These are phyloP conservation scores for Tachysurus fulvidraco DNA, from an alignment of 2,113 vertebrate genomes.

Conservation along the genomic window DNA sequence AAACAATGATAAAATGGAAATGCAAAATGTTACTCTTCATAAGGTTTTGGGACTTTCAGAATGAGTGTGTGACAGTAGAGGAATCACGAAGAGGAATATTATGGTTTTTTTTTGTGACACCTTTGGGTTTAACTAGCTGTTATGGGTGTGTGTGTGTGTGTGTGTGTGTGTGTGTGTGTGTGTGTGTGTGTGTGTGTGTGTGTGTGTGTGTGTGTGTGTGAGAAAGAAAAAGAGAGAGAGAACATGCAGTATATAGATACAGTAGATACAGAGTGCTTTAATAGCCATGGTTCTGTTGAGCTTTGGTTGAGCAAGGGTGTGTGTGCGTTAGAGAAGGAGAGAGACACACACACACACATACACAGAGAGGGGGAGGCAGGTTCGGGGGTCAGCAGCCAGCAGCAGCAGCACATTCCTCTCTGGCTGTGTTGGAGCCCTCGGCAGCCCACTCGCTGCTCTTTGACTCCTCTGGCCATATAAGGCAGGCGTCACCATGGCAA, in stretches of 20 bases:
- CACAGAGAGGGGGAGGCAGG: conserved; percentile 51
- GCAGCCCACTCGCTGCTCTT: conserved; percentile 79
- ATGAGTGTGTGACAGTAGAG: background rate
- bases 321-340: conserved; percentile 14
- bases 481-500: conserved; percentile 79
- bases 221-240: background rate
- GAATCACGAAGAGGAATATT: background rate
- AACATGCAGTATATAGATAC: too few relatives aligned
- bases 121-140: background rate
- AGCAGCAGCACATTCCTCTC: conserved; percentile 67
- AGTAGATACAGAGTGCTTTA: background rate
- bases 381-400: conserved; percentile 70
- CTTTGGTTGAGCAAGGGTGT: conserved; percentile 16
- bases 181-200: background rate
- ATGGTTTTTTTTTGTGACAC: background rate
- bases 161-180: background rate
- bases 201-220: background rate
- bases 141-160: background rate
- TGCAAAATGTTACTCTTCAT: background rate
- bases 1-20: background rate
- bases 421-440: conserved; percentile 57
- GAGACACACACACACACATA: background rate
- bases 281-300: background rate
- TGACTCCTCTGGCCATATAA: conserved; percentile 83
- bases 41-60: background rate